Conservation (phyloP, 2,888 invertebrate genomes). For the Helleia helle region DNA sequence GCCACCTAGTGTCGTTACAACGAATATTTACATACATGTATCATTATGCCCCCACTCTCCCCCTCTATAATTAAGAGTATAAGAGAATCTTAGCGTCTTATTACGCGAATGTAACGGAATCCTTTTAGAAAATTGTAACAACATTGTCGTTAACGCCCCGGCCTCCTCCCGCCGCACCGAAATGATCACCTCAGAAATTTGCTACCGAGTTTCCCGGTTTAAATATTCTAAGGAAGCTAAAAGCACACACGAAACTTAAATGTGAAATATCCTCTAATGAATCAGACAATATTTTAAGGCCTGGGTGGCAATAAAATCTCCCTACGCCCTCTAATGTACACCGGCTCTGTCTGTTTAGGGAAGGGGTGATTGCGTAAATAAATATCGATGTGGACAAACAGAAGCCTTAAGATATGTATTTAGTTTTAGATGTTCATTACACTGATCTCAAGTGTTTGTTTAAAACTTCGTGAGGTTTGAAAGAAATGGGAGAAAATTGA, state of each 20-base stretch:
- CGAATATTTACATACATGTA: conserved; percentile 73
- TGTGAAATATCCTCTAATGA: conserved; percentile 73
- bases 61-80: conserved; percentile 70
- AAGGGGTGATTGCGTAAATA: conserved; percentile 58
- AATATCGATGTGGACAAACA: conserved; percentile 58
- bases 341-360: conserved; percentile 61
- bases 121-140: conserved; percentile 72
- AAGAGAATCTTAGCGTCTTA: conserved; percentile 74
- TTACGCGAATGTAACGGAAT: conserved; percentile 71
- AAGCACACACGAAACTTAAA: conserved; percentile 67
- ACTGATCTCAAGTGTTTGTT: neutral
- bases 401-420: conserved; percentile 21
- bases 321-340: conserved; percentile 64
- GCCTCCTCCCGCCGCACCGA: conserved; percentile 38
- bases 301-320: conserved; percentile 68
- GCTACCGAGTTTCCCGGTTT: conserved; percentile 45
- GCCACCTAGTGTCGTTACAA: conserved; percentile 66
- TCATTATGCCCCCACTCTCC: conserved; percentile 53
- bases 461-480: too few species aligned
- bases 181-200: conserved; percentile 57
- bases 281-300: conserved; percentile 74
- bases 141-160: conserved; percentile 54
- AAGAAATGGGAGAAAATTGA: too few species aligned
- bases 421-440: conserved; percentile 4
- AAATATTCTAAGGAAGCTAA: conserved; percentile 46